Conservation (phyloP, 2,888 invertebrate species). For the Poecilus cupreus region DNA sequence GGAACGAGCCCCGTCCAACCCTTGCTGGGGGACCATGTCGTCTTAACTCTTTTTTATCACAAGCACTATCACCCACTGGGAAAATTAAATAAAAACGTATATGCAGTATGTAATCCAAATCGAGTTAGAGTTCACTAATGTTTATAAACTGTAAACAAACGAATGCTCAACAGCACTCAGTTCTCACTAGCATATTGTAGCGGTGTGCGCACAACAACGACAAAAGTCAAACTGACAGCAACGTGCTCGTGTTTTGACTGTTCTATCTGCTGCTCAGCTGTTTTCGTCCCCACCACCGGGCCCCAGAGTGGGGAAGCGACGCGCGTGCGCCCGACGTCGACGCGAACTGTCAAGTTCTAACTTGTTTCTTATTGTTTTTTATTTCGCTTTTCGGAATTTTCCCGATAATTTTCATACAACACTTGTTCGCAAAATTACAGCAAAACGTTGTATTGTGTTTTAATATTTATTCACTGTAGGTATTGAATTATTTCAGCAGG, state of each 20-base stretch:
- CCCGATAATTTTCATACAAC: neutral
- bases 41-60: slow-evolving; percentile 43
- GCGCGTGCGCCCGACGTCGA: slow-evolving; percentile 66
- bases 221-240: slow-evolving; percentile 77
- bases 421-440: no score
- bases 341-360: slow-evolving; percentile 56
- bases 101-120: slow-evolving; percentile 37
- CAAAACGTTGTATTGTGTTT: no score
- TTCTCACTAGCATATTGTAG: slow-evolving; percentile 68
- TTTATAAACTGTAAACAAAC: slow-evolving; percentile 26
- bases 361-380: slow-evolving; percentile 40
- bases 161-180: slow-evolving; percentile 66
- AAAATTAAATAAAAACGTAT: slow-evolving; percentile 28
- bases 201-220: slow-evolving; percentile 70
- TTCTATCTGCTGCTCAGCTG: slow-evolving; percentile 72
- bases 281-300: slow-evolving; percentile 67
- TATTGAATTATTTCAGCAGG: no score
- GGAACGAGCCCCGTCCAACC: slow-evolving; percentile 75
- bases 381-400: slow-evolving; percentile 30
- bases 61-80: slow-evolving; percentile 61
- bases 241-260: slow-evolving; percentile 73
- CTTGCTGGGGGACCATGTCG: slow-evolving; percentile 84
- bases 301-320: slow-evolving; percentile 64
- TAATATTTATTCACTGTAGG: no score
- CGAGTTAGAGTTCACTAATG: slow-evolving; percentile 40